A percentile compares a stretch with the other conserved stretches of the same genome.
These are phyloP conservation scores for Sarcophaga peregrina DNA, from an alignment of 1,140 invertebrate species.

Conservation along the genomic window DNA sequence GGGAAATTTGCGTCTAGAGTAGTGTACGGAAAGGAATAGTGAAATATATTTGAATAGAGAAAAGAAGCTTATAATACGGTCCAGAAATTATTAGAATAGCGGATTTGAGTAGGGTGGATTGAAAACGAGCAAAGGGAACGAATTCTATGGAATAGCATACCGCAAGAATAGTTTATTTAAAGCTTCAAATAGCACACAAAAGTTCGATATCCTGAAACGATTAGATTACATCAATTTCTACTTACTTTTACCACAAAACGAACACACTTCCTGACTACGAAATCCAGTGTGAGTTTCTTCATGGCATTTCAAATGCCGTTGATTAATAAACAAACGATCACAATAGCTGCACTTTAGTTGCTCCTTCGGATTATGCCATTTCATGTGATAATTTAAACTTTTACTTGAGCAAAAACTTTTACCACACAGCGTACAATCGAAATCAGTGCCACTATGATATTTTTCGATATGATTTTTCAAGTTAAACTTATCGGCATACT, in stretches of 20 bases:
- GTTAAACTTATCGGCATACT: slow-evolving; percentile 62
- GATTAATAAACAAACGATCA: slow-evolving; percentile 61
- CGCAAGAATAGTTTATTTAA: too few species aligned
- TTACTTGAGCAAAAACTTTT: slow-evolving; percentile 62
- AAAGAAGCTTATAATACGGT: too few species aligned
- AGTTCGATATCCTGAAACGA: not conserved
- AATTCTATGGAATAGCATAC: too few species aligned
- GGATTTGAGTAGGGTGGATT: too few species aligned
- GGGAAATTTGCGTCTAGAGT: too few species aligned
- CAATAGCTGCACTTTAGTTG: slow-evolving; percentile 58
- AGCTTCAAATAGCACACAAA: not conserved
- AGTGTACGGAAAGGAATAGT: too few species aligned
- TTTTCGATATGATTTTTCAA: slow-evolving; percentile 60
- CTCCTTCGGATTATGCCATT: slow-evolving; percentile 61
- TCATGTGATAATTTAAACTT: slow-evolving; percentile 62
- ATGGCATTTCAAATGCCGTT: slow-evolving; percentile 58
- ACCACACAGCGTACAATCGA: slow-evolving; percentile 58
- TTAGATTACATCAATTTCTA: not conserved
- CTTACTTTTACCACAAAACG: slow-evolving; percentile 60
- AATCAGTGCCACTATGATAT: slow-evolving; percentile 63
- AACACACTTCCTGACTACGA: slow-evolving; percentile 57
- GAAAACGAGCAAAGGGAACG: too few species aligned
- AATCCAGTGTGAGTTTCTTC: slow-evolving; percentile 58
- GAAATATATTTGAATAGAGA: too few species aligned
- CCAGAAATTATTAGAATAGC: too few species aligned